phyloP scores from a whole-genome alignment of 1,140 invertebrate species.

The Temnothorax nylanderi region DNA sequence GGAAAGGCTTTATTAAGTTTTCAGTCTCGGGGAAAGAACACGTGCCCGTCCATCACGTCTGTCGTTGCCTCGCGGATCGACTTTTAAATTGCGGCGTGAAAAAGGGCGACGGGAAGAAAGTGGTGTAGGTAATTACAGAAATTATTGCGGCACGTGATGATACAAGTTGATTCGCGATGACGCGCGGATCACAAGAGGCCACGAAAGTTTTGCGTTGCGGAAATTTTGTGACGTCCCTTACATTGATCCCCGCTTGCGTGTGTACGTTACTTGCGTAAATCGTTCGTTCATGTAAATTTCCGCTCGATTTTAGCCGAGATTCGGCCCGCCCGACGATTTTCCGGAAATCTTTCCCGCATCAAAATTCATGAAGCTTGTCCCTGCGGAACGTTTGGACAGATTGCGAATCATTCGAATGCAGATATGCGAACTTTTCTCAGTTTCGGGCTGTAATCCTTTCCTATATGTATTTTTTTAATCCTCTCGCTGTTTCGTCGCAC shows the following conservation, averaged over 20 bases:
- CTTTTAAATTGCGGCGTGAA: slow-evolving; percentile 53
- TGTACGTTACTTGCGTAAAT: slow-evolving; percentile 29
- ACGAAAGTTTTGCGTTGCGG: slow-evolving; percentile 14
- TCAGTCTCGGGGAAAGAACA: slow-evolving; percentile 72
- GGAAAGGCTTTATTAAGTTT: slow-evolving; percentile 81
- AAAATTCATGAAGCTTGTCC: slow-evolving; percentile 56
- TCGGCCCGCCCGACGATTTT: slow-evolving; percentile 20
- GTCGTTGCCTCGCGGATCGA: slow-evolving; percentile 57
- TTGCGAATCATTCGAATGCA: slow-evolving; percentile 14
- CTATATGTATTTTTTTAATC: slow-evolving; percentile 10
- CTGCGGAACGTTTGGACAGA: slow-evolving; percentile 29
- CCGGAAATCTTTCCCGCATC: slow-evolving; percentile 38
- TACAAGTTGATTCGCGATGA: slow-evolving; percentile 21
- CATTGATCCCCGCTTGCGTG: not conserved
- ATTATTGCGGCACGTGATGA: slow-evolving; percentile 50
- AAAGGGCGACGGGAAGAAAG: slow-evolving; percentile 34
- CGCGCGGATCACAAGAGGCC: not conserved
- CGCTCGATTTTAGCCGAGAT: slow-evolving; percentile 45
- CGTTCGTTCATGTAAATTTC: slow-evolving; percentile 45
- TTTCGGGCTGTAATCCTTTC: slow-evolving; percentile 5
- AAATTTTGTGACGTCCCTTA: slow-evolving; percentile 6
- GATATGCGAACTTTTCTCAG: slow-evolving; percentile 31
- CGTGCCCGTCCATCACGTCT: slow-evolving; percentile 79
- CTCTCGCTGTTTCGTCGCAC: not conserved
- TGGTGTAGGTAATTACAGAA: slow-evolving; percentile 65